Base-by-base conservation (phyloP, 2,888 invertebrate genomes). In the Megamerina dolium region DNA sequence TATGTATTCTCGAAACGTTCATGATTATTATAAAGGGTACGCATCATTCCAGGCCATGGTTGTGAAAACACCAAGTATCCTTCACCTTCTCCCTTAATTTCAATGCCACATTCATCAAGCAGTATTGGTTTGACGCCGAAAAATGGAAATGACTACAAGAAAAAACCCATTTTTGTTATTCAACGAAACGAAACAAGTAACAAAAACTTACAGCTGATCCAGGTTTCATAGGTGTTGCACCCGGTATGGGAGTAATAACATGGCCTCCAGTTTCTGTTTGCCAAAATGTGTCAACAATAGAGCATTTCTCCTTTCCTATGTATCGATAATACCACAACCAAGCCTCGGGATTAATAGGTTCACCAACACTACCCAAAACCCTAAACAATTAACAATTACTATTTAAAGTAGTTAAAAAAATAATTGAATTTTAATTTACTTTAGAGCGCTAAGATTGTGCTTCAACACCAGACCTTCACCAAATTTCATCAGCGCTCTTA, bases 231-330 rank as follows among this genome's bases (percentile, higher is more conserved):
- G 93, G 90, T 2, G 91, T 95, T 16, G 91, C 92, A 16, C 95
- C 96, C 0, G 99, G 97, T 38, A 99, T 73, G 23, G 96, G 92
- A 26, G 96, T 94, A 35, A 99, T 78, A 16, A 96, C 90, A 73
- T 97, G 96, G 1, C 97, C 97, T 8, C 97, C 97, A 5, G 97
- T 99, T 76, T 99, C 99, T 1, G 99, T 99, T 75, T 99, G 99
- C 97, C 97, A 99, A 74, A 94, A 99, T 0, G 99, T 99, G 68
- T 99, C 99, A 1, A 89, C 91, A 61, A 99, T 87, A 42, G 95
- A 90, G 72, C 92, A 92, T 51, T 80, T 82, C 35, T 81, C 80
- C 48, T 81, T 78, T 4, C 95, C 95, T 19, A 95, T 80, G 21
- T 83, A 64, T 54, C 83, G 79, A 69, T 93, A 85, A 71, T 94